Evolutionary conservation across 2,113 vertebrate species (phyloP).

Genomic region (Anser brachyrhynchus): DNA sequence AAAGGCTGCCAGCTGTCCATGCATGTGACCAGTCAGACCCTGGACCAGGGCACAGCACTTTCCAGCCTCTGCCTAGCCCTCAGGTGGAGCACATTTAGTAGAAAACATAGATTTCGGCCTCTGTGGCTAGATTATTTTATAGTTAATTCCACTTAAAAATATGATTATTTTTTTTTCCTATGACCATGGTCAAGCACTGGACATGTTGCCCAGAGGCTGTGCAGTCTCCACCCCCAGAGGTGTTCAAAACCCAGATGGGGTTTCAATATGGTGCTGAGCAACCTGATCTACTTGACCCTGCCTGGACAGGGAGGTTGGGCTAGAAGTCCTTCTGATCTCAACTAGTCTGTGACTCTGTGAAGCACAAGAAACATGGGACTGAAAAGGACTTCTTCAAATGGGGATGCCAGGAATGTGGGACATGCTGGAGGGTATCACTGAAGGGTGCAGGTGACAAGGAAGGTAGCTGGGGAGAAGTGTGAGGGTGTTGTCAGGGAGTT

Average conservation of each 20-base stretch:
- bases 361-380: neutral
- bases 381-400: neutral
- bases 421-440: accelerated
- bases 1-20: neutral
- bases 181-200: neutral
- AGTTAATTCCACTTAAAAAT: neutral
- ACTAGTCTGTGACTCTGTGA: neutral
- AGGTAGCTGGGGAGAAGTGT: neutral
- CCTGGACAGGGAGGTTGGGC: neutral
- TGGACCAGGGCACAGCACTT: neutral
- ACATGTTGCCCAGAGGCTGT: neutral
- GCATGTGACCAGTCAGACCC: neutral
- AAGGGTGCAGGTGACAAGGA: neutral
- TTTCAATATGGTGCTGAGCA: neutral
- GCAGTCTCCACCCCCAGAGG: neutral
- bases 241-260: neutral
- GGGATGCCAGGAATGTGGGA: accelerated
- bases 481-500: neutral
- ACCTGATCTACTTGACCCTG: neutral
- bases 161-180: neutral
- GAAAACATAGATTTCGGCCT: neutral
- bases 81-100: neutral
- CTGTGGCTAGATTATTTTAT: neutral
- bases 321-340: neutral
- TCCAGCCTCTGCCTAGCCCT: neutral